Evolutionary conservation across 1,140 invertebrate species (phyloP), one percentile per base, ranked within the genome.

Genomic region (Drosophila suzukii): DNA sequence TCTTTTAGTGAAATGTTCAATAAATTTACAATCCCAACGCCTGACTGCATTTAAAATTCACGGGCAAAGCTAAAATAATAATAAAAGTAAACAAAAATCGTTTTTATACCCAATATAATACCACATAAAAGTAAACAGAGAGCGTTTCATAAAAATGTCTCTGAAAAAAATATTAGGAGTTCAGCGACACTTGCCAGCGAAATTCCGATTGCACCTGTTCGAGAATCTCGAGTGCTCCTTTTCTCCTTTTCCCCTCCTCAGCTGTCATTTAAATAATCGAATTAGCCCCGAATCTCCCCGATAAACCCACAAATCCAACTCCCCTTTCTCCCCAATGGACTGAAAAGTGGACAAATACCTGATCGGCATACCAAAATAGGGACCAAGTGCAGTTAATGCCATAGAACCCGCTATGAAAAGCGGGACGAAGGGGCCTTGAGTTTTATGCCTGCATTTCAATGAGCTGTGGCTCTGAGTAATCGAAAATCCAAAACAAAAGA

Each of bases 401-500:
- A 51, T 81, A 86, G 82, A 85, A 81, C 67, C 81, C 81, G 81
- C 82, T 86, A 85, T 76, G 50, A 56, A 59, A 59, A 38, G 43
- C 15, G 32, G 32, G 30, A 30, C 30, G 13, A 36, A 27, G 56
- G 41, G 27, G 13, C 12, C 36, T 15, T 15, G 30, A 58, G 15
- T 81, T 78, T 81, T 70, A 83, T 71, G 81, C 70, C 66, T 86
- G 83, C 82, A 86, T 86, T 86, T 79, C 83, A 86, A 86, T 86
- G 60, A 88, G 83, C 76, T 56, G 34, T 2, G 32, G 32, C 32
- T 59, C 39, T 65, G 67, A 75, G 65, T 75, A 74, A 75, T 49
- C 62, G 44, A 66, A 74, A 74, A 38, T 17, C 60, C 6, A 34
- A 72, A 71, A 74, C 61, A 67, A 77, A 81, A 57, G 24, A 49